Conservation (phyloP, 1,140 invertebrate species). For the Lucilia cuprina region DNA sequence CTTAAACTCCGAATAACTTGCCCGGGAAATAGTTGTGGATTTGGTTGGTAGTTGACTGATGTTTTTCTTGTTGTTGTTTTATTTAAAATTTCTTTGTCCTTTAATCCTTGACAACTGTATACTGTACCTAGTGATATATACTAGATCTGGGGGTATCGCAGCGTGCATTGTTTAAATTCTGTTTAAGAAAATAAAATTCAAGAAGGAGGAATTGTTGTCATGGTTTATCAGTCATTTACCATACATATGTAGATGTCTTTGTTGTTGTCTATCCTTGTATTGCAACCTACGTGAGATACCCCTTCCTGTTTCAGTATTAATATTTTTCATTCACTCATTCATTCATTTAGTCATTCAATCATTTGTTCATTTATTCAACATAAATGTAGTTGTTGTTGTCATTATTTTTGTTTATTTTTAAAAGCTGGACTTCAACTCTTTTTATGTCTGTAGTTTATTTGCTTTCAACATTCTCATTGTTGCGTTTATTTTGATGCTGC, state of each 20-base stretch:
- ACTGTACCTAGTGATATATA: background rate
- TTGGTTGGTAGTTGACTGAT: background rate
- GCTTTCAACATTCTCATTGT: background rate
- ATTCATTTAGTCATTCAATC: background rate
- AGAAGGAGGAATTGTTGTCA: background rate
- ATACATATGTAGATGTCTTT: background rate
- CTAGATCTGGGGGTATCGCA: background rate
- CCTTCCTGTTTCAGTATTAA: background rate
- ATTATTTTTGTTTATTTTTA: background rate
- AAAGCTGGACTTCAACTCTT: background rate
- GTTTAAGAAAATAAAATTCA: background rate
- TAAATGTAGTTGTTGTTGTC: background rate
- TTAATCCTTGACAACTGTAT: conserved; percentile 33
- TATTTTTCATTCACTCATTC: conserved; percentile 12
- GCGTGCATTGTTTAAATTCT: background rate
- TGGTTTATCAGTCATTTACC: conserved; percentile 28
- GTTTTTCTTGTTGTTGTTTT: conserved; percentile 18
- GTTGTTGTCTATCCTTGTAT: background rate
- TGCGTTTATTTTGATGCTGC: conserved; percentile 16
- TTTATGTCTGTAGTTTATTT: background rate
- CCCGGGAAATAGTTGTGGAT: background rate
- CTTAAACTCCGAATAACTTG: background rate
- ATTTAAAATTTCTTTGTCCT: conserved; percentile 17
- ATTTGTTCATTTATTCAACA: background rate
- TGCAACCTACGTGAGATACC: too few species aligned